Percentiles rank a stretch among this genome's conserved stretches.
phyloP scores from a whole-genome alignment of 1,140 invertebrate species.

The Cotesia chilonis region DNA sequence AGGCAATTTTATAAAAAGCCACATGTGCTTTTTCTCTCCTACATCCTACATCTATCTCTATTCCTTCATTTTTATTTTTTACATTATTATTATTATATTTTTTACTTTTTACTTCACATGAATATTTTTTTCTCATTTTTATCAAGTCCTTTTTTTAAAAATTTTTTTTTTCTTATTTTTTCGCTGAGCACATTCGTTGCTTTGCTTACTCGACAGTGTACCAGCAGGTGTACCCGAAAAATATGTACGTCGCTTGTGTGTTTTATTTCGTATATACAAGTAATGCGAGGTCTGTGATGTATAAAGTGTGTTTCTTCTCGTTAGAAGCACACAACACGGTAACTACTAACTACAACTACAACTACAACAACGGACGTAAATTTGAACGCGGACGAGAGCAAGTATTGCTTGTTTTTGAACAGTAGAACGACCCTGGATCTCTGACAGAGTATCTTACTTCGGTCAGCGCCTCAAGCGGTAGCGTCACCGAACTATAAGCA shows the following conservation, averaged over 20 bases:
- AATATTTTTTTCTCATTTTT: background rate
- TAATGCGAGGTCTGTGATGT: slow-evolving; percentile 9
- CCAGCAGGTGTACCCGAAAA: slow-evolving; percentile 33
- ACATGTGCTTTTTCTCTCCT: slow-evolving; percentile 2
- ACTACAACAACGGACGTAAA: background rate
- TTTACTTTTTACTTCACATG: background rate
- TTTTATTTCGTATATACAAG: slow-evolving; percentile 3
- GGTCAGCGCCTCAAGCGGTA: background rate
- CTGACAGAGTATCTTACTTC: background rate
- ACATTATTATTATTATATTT: background rate
- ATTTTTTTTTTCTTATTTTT: background rate
- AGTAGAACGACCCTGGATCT: background rate
- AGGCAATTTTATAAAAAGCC: slow-evolving; percentile 18
- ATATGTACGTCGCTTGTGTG: slow-evolving; percentile 22
- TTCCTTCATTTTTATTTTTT: background rate
- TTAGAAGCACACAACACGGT: slow-evolving; percentile 20
- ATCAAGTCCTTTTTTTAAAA: background rate
- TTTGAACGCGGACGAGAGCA: slow-evolving; percentile 22
- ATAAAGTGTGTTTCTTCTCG: slow-evolving; percentile 32
- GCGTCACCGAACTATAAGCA: slow-evolving; percentile 5
- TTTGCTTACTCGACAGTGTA: slow-evolving; percentile 11
- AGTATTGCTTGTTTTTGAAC: background rate
- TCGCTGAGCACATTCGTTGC: slow-evolving; percentile 16
- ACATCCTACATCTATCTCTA: too few species aligned
- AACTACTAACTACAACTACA: too few species aligned